Conservation (phyloP, 2,113 vertebrate species). For the Chaetodon auriga region DNA sequence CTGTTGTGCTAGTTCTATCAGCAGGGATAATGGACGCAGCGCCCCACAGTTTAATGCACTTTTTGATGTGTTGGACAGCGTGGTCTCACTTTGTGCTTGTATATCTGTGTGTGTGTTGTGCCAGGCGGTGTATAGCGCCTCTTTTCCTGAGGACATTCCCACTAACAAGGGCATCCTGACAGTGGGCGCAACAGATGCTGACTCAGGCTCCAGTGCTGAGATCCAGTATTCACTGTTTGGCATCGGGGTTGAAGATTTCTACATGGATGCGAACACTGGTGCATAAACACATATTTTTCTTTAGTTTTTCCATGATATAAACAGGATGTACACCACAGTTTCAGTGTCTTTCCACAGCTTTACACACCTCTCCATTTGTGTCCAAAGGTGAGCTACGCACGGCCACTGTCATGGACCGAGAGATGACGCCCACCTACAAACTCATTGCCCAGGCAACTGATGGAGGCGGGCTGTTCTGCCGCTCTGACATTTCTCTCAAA, state of each 20-base stretch:
- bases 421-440: slow-evolving; percentile 88
- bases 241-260: slow-evolving; percentile 93
- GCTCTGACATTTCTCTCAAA: slow-evolving; percentile 89
- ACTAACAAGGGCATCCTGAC: slow-evolving; percentile 92
- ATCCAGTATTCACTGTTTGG: slow-evolving; percentile 95
- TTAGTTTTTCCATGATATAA: background rate
- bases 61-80: slow-evolving; percentile 20
- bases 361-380: slow-evolving; percentile 7
- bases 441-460: slow-evolving; percentile 93
- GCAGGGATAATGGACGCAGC: slow-evolving; percentile 47
- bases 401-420: slow-evolving; percentile 89
- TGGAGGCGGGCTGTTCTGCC: slow-evolving; percentile 94
- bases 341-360: background rate
- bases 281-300: background rate
- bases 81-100: slow-evolving; percentile 6
- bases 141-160: slow-evolving; percentile 92
- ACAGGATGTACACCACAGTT: background rate
- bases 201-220: slow-evolving; percentile 92
- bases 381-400: slow-evolving; percentile 92
- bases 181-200: slow-evolving; percentile 90
- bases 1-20: slow-evolving; percentile 31
- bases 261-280: slow-evolving; percentile 96
- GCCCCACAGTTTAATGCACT: slow-evolving; percentile 6
- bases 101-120: slow-evolving; percentile 30
- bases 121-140: slow-evolving; percentile 90